A percentile compares a stretch with the other conserved stretches of the same genome.
phyloP scores from a whole-genome alignment of 92 coral and sea anemone species.

The Ricordea florida region DNA sequence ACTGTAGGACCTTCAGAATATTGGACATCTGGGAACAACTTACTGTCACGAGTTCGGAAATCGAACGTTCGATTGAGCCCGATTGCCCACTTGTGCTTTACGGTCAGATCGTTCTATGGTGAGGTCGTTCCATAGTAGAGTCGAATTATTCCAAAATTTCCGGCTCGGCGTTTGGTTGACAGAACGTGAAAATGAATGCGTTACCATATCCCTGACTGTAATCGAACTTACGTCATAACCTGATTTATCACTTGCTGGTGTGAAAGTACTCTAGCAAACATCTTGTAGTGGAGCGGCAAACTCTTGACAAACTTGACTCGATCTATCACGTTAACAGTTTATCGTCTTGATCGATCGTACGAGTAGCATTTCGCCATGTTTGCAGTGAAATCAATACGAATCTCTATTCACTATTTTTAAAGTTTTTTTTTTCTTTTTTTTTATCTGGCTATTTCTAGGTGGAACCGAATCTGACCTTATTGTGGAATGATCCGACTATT shows the following conservation, averaged over 20 bases:
- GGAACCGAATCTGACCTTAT: not conserved
- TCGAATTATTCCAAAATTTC: not conserved
- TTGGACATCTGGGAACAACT: too few relatives aligned
- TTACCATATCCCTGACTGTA: too few relatives aligned
- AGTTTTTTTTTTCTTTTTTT: too few relatives aligned
- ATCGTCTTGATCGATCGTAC: not conserved
- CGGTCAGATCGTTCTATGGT: not conserved
- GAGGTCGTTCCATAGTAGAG: not conserved
- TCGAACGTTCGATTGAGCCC: too few relatives aligned
- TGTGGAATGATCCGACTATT: not conserved
- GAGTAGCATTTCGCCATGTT: not conserved
- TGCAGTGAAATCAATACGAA: not conserved
- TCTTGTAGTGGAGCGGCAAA: not conserved
- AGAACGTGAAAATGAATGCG: not conserved
- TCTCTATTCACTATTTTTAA: not conserved
- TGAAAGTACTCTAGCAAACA: not conserved
- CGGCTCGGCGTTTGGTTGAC: not conserved
- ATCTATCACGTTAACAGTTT: not conserved
- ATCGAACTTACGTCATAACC: too few relatives aligned
- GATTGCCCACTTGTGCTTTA: too few relatives aligned
- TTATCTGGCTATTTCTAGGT: not conserved
- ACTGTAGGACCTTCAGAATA: too few relatives aligned
- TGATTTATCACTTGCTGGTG: not conserved
- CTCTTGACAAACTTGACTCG: not conserved
- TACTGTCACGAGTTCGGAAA: too few relatives aligned